phyloP scores from a whole-genome alignment of 2,113 vertebrate genomes.

The Cheirogaleus medius region DNA sequence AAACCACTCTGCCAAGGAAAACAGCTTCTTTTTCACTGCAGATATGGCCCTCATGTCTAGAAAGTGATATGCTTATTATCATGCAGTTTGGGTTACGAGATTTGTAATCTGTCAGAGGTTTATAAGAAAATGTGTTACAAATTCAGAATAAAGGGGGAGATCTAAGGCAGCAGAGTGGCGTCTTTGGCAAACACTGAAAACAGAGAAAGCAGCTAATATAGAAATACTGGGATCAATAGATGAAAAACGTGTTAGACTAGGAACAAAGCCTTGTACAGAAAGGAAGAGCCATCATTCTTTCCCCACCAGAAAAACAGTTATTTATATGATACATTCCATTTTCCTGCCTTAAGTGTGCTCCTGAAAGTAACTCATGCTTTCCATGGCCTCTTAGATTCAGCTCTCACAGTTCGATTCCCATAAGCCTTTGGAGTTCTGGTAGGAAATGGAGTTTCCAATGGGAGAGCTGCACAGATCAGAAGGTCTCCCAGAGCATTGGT shows the following conservation, averaged over 20 bases:
- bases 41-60: conserved; percentile 50
- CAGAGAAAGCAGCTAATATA: background rate
- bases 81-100: conserved; percentile 57
- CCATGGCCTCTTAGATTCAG: background rate
- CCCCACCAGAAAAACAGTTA: background rate
- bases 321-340: conserved; percentile 13
- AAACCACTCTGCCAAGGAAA: conserved; percentile 50
- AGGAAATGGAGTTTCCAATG: background rate
- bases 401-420: background rate
- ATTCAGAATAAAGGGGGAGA: conserved; percentile 25
- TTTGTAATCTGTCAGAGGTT: conserved; percentile 52
- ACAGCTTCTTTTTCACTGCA: conserved; percentile 65
- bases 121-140: conserved; percentile 67
- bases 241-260: background rate
- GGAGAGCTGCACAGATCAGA: background rate
- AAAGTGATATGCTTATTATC: conserved; percentile 63
- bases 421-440: background rate
- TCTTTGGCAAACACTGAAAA: background rate
- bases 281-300: background rate
- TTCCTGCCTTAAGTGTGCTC: background rate
- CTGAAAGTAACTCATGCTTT: conserved; percentile 3
- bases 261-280: conserved; percentile 42
- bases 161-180: background rate
- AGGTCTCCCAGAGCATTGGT: background rate
- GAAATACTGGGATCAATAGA: background rate